These are phyloP conservation scores for Petaurus breviceps DNA, from an alignment of 2,113 vertebrate genomes.

Conservation along the genomic window DNA sequence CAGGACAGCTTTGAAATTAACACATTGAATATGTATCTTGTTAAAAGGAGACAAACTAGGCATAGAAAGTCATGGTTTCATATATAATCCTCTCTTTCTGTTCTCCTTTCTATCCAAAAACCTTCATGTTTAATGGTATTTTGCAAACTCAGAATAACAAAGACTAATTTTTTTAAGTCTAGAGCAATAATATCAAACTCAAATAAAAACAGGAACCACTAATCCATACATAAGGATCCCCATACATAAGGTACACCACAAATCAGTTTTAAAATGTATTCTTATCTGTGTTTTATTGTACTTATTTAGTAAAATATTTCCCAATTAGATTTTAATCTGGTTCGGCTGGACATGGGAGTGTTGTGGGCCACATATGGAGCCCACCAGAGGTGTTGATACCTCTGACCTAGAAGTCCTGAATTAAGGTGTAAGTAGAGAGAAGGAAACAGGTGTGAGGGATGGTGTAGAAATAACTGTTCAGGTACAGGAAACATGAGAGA, in stretches of 20 bases:
- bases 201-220: background rate
- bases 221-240: background rate
- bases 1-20: background rate
- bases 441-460: background rate
- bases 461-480: background rate
- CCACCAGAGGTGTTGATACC: background rate
- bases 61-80: background rate
- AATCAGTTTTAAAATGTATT: background rate
- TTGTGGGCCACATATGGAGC: background rate
- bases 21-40: background rate
- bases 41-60: background rate
- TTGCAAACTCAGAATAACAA: background rate
- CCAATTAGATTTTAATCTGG: background rate
- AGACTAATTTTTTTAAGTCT: background rate
- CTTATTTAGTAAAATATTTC: background rate
- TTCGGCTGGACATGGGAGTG: background rate
- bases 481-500: background rate
- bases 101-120: background rate
- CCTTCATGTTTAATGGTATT: background rate
- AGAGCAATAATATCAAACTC: background rate
- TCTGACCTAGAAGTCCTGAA: background rate
- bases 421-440: background rate
- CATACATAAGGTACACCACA: background rate
- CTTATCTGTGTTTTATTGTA: background rate
- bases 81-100: background rate